Evolutionary conservation across 2,797 vertebrate genomes (phyloP).

Genomic region (Pampus argenteus): DNA sequence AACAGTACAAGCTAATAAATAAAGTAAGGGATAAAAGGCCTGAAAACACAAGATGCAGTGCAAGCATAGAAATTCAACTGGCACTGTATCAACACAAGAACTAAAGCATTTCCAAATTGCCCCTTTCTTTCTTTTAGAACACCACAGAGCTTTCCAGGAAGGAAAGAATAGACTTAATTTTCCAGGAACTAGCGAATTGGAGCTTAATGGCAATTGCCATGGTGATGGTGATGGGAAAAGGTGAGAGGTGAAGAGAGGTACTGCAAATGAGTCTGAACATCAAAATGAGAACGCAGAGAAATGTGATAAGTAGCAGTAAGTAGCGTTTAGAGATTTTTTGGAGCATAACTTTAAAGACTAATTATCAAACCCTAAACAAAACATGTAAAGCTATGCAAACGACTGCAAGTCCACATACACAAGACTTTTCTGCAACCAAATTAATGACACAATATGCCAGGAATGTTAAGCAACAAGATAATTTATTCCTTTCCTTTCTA

Average conservation of each 20-base stretch:
- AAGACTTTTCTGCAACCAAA: conserved; percentile 19
- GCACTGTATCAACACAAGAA: conserved; percentile 45
- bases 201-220: conserved; percentile 16
- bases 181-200: conserved; percentile 42
- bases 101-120: conserved; percentile 36
- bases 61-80: conserved; percentile 57
- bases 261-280: neutral
- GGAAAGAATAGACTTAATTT: too few species aligned
- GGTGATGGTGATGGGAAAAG: conserved; percentile 34
- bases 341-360: neutral
- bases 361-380: neutral
- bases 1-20: conserved; percentile 33
- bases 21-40: conserved; percentile 12
- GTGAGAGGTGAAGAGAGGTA: conserved; percentile 28
- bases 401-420: neutral
- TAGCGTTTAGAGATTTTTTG: neutral
- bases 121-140: conserved; percentile 34
- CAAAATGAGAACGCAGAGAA: conserved; percentile 1
- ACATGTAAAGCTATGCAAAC: neutral
- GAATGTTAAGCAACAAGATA: conserved; percentile 45
- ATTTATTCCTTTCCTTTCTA: conserved; percentile 4
- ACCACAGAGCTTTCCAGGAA: too few species aligned
- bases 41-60: conserved; percentile 23
- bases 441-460: conserved; percentile 28
- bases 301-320: neutral